Base-by-base conservation (phyloP, 1,140 invertebrate genomes). In the Nilaparvata lugens region DNA sequence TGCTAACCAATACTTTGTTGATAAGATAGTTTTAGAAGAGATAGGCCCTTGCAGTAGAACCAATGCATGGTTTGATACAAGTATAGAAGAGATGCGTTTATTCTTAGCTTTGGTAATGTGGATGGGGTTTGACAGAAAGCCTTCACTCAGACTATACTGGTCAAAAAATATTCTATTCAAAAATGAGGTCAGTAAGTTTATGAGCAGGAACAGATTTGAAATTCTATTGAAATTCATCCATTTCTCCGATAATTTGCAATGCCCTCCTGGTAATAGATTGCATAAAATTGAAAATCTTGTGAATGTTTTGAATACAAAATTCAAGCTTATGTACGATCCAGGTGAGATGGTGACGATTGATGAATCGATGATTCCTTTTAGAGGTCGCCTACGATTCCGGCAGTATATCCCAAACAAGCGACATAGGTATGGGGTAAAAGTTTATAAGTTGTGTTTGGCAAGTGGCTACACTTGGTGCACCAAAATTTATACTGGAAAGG, bases 361-460 rank as follows among this genome's bases (percentile, higher is more conserved):
- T 63, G 74, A 76, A 65, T 66, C 64, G 21, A 70, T 75, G 24
- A 60, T 74, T 11, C 63, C 65, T n/a, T 76, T 72, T 52, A 64
- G 70, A 65, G 73, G 74, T 11, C 57, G 72, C 5, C 56, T 76
- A 23, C 51, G 40, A 18, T 71, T 76, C 53, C 69, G 67, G 35
- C 72, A 75, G 59, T 78, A 76, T 62, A 72, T 74, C 23, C 69
- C 72, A 16, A 67, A 65, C 23, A 76, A 76, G 63, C 64, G 65
- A 43, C 64, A 72, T 55, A 67, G 69, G 58, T 76, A 72, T 65
- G 70, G 73, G 16, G 63, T 75, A 18, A 75, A 74, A 66, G 52
- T 71, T 19, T 75, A 68, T 60, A 70, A 67, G 58, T 61, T 78
- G 7, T 71, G 68, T 58, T 55, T 61, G 52, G 48, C 65, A 43